Percentiles rank a stretch among this genome's conserved stretches.
Conservation (phyloP, 2,113 vertebrate species). For the Stegostoma tigrinum region DNA sequence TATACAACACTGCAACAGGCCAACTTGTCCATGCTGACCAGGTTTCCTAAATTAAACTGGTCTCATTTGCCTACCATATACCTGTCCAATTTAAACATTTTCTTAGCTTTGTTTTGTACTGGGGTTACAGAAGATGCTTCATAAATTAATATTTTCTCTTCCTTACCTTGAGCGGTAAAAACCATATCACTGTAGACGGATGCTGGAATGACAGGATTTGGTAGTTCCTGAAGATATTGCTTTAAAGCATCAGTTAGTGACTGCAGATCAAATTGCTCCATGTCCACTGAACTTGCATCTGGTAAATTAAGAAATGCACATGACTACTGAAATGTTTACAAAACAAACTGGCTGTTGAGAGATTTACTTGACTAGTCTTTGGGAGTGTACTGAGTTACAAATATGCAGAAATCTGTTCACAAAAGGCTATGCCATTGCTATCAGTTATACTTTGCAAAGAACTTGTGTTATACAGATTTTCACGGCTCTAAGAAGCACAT, state of each 20-base stretch:
- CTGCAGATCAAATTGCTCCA: constrained; percentile 77
- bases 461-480: neutral
- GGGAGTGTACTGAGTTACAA: neutral
- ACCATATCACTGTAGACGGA: constrained; percentile 73
- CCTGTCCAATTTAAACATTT: neutral
- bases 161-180: constrained; percentile 76
- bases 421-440: constrained; percentile 22
- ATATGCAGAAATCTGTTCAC: neutral
- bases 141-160: neutral
- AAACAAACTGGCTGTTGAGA: constrained; percentile 10
- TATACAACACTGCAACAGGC: too few species aligned
- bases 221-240: constrained; percentile 83
- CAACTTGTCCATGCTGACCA: too few species aligned
- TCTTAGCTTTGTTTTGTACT: neutral
- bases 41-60: too few species aligned
- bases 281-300: constrained; percentile 68
- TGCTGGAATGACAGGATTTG: constrained; percentile 82
- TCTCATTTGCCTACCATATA: too few species aligned
- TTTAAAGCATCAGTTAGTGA: constrained; percentile 77
- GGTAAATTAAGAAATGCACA: constrained; percentile 16
- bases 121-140: too few species aligned
- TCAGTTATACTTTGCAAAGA: neutral
- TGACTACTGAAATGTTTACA: constrained; percentile 18
- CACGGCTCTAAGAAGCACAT: neutral
- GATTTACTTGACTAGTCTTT: neutral